A percentile compares a stretch with the other conserved stretches of the same genome.
phyloP scores from a whole-genome alignment of 2,113 vertebrate species.

The western clawed frog (Xenopus tropicalis) region DNA sequence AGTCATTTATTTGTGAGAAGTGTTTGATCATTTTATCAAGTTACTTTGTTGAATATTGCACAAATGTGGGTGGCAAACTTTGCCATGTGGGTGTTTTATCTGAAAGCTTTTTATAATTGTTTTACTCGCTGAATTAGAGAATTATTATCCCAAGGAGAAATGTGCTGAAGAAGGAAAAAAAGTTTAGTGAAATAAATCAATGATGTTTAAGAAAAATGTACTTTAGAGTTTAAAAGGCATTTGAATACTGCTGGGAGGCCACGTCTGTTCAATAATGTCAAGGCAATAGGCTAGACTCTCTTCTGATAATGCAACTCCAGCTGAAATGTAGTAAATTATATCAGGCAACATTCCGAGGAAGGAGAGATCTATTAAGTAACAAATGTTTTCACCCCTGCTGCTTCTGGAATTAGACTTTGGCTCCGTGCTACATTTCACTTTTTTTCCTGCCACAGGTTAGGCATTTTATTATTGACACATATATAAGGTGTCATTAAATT shows the following conservation, averaged over 20 bases:
- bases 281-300: conserved; percentile 59
- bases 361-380: conserved; percentile 59
- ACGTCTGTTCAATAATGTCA: conserved; percentile 54
- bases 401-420: conserved; percentile 46
- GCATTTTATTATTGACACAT: too few relatives aligned
- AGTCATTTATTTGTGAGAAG: too few relatives aligned
- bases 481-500: too few relatives aligned
- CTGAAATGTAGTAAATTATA: conserved; percentile 72
- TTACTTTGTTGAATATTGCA: too few relatives aligned
- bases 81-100: too few relatives aligned
- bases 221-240: conserved; percentile 66
- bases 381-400: conserved; percentile 60
- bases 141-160: neutral
- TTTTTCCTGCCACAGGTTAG: neutral
- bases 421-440: conserved; percentile 36
- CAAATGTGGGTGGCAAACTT: too few relatives aligned
- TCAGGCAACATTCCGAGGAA: conserved; percentile 65
- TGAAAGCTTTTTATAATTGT: too few relatives aligned
- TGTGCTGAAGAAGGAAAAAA: conserved; percentile 40
- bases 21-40: too few relatives aligned
- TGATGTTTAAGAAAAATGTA: conserved; percentile 48
- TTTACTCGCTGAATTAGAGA: neutral
- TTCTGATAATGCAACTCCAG: conserved; percentile 68
- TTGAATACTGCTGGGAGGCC: conserved; percentile 56
- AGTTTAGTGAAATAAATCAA: conserved; percentile 52